Conservation (phyloP, 2,888 invertebrate genomes). For the Eristalis arbustorum region DNA sequence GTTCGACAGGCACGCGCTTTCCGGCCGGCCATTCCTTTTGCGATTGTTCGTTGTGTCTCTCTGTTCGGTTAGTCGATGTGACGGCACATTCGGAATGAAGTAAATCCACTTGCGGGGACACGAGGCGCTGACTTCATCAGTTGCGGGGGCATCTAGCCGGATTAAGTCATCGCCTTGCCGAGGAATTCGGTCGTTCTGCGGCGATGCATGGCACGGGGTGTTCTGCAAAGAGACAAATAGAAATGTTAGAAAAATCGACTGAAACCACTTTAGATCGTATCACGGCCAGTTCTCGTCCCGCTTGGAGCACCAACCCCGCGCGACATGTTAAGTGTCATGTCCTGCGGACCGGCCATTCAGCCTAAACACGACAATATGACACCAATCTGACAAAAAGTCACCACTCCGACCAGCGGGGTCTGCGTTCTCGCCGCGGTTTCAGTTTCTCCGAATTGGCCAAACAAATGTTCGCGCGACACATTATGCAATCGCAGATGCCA, state of each 20-base stretch:
- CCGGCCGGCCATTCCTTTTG: conserved; percentile 74
- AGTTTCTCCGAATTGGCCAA: too few species aligned
- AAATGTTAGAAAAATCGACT: neutral
- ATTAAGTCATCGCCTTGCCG: neutral
- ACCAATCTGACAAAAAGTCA: conserved; percentile 59
- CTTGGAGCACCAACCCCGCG: neutral
- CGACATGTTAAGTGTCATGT: conserved; percentile 20
- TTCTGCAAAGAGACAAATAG: neutral
- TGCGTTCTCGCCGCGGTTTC: neutral
- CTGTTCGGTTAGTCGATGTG: conserved; percentile 2
- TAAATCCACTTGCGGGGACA: neutral
- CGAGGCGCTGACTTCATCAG: neutral
- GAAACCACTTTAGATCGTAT: too few species aligned
- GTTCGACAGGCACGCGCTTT: conserved; percentile 73
- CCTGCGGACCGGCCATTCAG: conserved; percentile 39
- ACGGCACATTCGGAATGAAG: conserved; percentile 53
- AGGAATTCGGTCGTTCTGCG: neutral
- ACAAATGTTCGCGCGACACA: conserved; percentile 17
- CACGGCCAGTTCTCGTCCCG: neutral
- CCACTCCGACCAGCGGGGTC: conserved; percentile 29
- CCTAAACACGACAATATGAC: conserved; percentile 55
- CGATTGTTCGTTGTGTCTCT: conserved; percentile 3
- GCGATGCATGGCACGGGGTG: neutral
- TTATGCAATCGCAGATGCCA: conserved; percentile 60
- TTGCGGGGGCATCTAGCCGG: neutral